phyloP scores from a whole-genome alignment of 92 coral and sea anemone genomes.

The Porites evermanni region DNA sequence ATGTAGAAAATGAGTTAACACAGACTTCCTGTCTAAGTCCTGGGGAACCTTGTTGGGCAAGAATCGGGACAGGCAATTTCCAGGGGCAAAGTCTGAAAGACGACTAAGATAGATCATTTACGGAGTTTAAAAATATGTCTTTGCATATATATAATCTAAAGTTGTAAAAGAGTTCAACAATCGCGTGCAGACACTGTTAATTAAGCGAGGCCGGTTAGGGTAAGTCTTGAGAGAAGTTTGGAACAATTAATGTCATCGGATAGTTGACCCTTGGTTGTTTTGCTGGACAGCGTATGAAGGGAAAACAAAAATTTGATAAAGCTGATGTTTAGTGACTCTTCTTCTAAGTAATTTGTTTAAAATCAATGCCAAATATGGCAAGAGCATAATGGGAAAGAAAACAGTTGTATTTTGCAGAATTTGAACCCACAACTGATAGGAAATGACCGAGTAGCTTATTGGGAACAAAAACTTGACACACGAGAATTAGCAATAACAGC shows the following conservation, averaged over 20 bases:
- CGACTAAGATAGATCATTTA: background rate
- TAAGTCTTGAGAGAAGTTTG: conserved; percentile 1
- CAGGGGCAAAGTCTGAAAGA: background rate
- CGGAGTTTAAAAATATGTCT: background rate
- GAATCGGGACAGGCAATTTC: background rate
- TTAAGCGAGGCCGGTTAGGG: too few species aligned
- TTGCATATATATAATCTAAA: background rate
- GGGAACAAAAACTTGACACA: too few species aligned
- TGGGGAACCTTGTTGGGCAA: background rate
- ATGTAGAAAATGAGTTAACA: conserved; percentile 9
- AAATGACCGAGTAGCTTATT: too few species aligned
- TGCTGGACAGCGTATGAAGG: background rate
- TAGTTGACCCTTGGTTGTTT: conserved; percentile 13
- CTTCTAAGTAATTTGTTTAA: background rate
- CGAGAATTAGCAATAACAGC: too few species aligned
- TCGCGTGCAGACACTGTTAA: conserved; percentile 45
- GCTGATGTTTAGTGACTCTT: too few species aligned
- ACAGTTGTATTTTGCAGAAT: background rate
- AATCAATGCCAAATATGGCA: background rate
- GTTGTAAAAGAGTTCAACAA: background rate
- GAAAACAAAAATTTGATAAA: too few species aligned
- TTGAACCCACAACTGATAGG: background rate
- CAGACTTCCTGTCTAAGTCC: background rate
- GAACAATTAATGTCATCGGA: conserved; percentile 22
- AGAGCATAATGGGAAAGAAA: background rate